These are phyloP conservation scores for Acanthoscelides obtectus DNA, from an alignment of 2,888 invertebrate species.

Conservation along the genomic window DNA sequence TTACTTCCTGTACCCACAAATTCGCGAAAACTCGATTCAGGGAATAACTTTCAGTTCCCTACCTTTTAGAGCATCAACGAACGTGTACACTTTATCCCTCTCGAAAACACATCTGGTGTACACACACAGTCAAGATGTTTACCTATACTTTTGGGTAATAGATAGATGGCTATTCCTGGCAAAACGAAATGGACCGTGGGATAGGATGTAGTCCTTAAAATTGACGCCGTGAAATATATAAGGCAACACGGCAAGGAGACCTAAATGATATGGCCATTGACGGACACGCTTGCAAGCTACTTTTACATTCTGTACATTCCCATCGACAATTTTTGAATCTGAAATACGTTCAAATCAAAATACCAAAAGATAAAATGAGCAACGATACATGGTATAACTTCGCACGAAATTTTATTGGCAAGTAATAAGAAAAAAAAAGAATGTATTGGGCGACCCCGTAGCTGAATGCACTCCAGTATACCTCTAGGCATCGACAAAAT, in stretches of 20 bases:
- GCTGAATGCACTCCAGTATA: too few relatives aligned
- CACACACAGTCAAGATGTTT: slow-evolving; percentile 38
- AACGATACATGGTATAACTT: too few relatives aligned
- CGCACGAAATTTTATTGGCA: too few relatives aligned
- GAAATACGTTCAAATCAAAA: too few relatives aligned
- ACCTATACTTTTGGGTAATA: slow-evolving; percentile 46
- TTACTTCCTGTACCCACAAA: too few relatives aligned
- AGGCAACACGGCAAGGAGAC: neutral
- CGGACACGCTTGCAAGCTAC: neutral
- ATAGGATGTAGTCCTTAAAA: neutral
- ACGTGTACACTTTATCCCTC: neutral
- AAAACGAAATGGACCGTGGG: slow-evolving; percentile 34
- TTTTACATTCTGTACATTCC: too few relatives aligned
- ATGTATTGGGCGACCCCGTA: too few relatives aligned
- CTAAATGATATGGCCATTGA: neutral
- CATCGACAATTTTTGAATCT: too few relatives aligned
- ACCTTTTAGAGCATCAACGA: neutral
- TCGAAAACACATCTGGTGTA: neutral
- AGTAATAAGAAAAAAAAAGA: too few relatives aligned
- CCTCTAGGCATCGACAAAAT: too few relatives aligned
- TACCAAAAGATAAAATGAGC: too few relatives aligned
- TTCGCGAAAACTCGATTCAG: neutral
- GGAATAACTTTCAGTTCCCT: neutral
- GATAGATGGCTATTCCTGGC: slow-evolving; percentile 42
- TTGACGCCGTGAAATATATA: neutral